Evolutionary conservation across 2,888 invertebrate genomes (phyloP).

Genomic region (Notodonta ziczac): DNA sequence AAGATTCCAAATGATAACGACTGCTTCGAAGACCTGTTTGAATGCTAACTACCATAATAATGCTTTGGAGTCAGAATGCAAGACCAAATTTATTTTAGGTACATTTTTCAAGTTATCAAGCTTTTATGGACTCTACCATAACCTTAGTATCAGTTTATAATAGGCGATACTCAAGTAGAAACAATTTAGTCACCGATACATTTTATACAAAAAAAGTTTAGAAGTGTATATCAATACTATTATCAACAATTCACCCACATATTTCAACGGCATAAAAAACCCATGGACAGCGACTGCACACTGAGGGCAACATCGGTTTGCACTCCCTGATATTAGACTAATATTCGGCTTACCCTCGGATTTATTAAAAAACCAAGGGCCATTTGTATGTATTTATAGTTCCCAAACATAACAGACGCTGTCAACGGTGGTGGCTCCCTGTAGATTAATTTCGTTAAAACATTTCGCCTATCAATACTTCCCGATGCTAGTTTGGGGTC

Average conservation of each 20-base stretch:
- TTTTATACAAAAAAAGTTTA: background rate
- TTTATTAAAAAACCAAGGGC: conserved; percentile 82
- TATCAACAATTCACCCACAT: conserved; percentile 48
- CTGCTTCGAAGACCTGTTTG: too few species aligned
- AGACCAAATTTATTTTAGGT: too few species aligned
- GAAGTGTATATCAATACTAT: conserved; percentile 42
- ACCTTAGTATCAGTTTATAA: too few species aligned
- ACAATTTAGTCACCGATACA: too few species aligned
- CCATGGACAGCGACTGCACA: conserved; percentile 56
- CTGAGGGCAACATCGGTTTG: conserved; percentile 80
- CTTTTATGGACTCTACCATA: too few species aligned
- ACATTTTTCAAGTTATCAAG: too few species aligned
- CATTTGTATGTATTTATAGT: conserved; percentile 82
- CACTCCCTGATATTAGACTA: conserved; percentile 81
- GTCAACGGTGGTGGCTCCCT: conserved; percentile 71
- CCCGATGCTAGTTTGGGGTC: conserved; percentile 21
- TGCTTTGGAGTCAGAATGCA: too few species aligned
- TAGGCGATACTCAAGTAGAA: too few species aligned
- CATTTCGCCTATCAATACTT: conserved; percentile 60
- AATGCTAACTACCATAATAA: too few species aligned
- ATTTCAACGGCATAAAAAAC: conserved; percentile 64
- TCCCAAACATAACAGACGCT: conserved; percentile 60
- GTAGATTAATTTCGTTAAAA: conserved; percentile 79
- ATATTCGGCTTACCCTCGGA: conserved; percentile 79
- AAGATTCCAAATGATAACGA: too few species aligned